Evolutionary conservation across 2,113 vertebrate species (phyloP), one percentile per base, ranked within the genome.

Genomic region (Phoxinus phoxinus): DNA sequence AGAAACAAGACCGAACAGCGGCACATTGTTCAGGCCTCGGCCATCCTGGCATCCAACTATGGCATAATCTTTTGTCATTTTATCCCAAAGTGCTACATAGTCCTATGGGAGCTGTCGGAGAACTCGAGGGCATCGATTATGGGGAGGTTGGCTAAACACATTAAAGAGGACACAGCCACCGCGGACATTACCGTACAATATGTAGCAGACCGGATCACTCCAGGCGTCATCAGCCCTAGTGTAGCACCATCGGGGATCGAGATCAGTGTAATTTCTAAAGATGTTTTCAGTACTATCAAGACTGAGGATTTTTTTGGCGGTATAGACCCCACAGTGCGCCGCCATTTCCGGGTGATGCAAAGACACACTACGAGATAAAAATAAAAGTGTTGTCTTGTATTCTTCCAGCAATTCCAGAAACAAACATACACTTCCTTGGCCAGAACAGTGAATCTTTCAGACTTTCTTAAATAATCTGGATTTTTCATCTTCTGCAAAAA

Each of bases 41-140:
- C 92, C 73, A 93, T 94, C 56, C 75, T 94, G 56, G 90, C 91
- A 12, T 94, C 94, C 51, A 91, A 65, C 85, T 95, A 93, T 8
- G 91, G 91, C 1, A 88, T 94, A 59, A 90, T 94, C 35, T 88
- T 92, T 56, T 94, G 93, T 46, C 92, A 93, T 87, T 90, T 94
- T n/a, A 27, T 91, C 23, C 93, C 93, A 27, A 90, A 89, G 79
- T 93, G 91, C 67, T 91, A 90, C 0, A 78, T 90, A 69, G 90
- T 90, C 56, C 74, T 91, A 2, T 85, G 81, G 27, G 86, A 89
- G 46, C 83, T 58, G 35, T 74, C 83, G 1, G 15, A 75, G 17
- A 81, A 81, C 44, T 81, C 79, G 2, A 46, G 19, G 9, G 25
- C 41, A 6, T 21, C 0, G 0, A 35, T 67, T 19, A 5, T 51